These are phyloP conservation scores for Xenopus tropicalis DNA, from an alignment of 2,113 vertebrate species.

Conservation along the genomic window UCB_Xtro_10.0 CM004447.2:47818501-47819000, in stretches of 20 bases:
- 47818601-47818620: too few relatives aligned
- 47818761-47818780: background rate
- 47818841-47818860: background rate
- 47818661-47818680: too few relatives aligned
- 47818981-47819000: background rate
- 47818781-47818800: slow-evolving; percentile 1
- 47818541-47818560: too few relatives aligned
- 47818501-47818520: too few relatives aligned
- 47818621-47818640: too few relatives aligned
- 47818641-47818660: too few relatives aligned
- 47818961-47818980: background rate
- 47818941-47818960: background rate
- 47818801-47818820: background rate
- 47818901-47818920: background rate
- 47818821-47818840: background rate
- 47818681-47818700: too few relatives aligned
- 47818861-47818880: background rate
- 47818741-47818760: background rate
- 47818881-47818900: background rate
- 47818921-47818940: background rate
- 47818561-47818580: too few relatives aligned
- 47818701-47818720: background rate
- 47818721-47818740: background rate
- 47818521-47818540: too few relatives aligned
- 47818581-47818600: too few relatives aligned